Percentiles rank a stretch among this genome's conserved stretches.
phyloP scores from a whole-genome alignment of 2,888 invertebrate genomes.

The Trichogramma dendrolimi region DNA sequence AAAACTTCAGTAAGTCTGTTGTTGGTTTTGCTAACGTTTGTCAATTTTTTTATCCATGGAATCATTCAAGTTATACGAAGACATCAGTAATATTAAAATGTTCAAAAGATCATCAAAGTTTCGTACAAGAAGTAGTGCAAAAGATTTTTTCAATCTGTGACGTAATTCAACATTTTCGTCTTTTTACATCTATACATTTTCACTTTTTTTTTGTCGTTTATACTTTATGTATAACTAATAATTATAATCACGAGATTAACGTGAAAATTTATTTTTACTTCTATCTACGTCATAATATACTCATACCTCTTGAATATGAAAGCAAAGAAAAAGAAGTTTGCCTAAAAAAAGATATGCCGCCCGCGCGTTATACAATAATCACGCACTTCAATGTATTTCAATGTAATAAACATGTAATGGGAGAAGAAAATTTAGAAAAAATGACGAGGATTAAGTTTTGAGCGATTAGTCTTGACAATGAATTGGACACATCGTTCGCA shows the following conservation, averaged over 20 bases:
- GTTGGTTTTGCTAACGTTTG: neutral
- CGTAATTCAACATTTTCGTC: slow-evolving; percentile 27
- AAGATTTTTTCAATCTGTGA: slow-evolving; percentile 28
- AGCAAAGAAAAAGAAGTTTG: neutral
- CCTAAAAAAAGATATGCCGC: slow-evolving; percentile 9
- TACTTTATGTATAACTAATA: neutral
- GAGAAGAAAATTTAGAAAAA: too few relatives aligned
- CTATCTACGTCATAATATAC: too few relatives aligned
- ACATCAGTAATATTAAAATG: slow-evolving; percentile 27
- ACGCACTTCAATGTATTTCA: neutral
- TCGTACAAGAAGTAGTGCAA: slow-evolving; percentile 31
- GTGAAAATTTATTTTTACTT: neutral
- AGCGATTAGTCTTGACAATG: slow-evolving; percentile 17
- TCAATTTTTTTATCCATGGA: slow-evolving; percentile 10
- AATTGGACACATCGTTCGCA: too few relatives aligned
- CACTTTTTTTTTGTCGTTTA: slow-evolving; percentile 11
- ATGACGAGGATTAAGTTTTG: slow-evolving; percentile 1
- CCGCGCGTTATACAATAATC: neutral
- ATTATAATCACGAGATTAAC: slow-evolving; percentile 18
- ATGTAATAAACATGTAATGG: too few relatives aligned
- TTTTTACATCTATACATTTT: slow-evolving; percentile 31
- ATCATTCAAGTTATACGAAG: slow-evolving; percentile 25
- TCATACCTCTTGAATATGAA: too few relatives aligned
- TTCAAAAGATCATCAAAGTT: slow-evolving; percentile 28
- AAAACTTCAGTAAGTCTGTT: slow-evolving; percentile 23